Percentiles rank a stretch among this genome's conserved stretches.
These are phyloP conservation scores for Drosophila bocqueti DNA, from an alignment of 1,140 invertebrate genomes.

Conservation along the genomic window DNA sequence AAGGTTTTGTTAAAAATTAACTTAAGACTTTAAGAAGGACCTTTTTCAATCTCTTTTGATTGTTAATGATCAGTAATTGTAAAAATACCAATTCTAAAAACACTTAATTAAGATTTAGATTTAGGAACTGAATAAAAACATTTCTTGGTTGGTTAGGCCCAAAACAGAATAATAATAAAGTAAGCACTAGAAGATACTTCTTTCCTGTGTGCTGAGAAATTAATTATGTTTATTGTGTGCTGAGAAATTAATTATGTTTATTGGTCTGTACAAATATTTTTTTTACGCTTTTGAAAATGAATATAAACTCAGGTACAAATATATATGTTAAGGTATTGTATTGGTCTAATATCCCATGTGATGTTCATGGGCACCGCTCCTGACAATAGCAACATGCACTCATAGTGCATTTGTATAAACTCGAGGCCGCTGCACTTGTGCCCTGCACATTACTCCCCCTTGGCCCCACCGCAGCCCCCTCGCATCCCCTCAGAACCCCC, in stretches of 20 bases:
- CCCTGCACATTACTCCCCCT: slow-evolving; percentile 34
- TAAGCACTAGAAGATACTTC: no score
- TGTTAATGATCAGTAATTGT: no score
- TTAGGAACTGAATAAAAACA: no score
- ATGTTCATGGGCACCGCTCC: not conserved
- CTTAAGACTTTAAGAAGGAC: no score
- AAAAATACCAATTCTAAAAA: no score
- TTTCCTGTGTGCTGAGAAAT: no score
- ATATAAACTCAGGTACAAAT: not conserved
- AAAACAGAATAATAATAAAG: no score
- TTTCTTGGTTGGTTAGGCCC: no score
- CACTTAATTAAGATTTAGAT: no score
- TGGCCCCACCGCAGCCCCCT: not conserved
- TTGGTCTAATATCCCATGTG: slow-evolving; percentile 2
- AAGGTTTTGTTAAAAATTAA: no score
- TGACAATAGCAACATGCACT: slow-evolving; percentile 72
- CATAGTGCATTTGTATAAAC: slow-evolving; percentile 76
- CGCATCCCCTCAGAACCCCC: not conserved
- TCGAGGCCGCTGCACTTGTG: slow-evolving; percentile 78
- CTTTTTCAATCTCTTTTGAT: no score
- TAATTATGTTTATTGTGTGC: not conserved
- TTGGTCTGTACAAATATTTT: not conserved
- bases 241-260: not conserved
- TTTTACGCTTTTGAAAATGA: not conserved
- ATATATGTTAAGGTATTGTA: not conserved